Evolutionary conservation across 1,140 invertebrate genomes (phyloP).

Genomic region (Caenorhabditis tropicalis): DNA sequence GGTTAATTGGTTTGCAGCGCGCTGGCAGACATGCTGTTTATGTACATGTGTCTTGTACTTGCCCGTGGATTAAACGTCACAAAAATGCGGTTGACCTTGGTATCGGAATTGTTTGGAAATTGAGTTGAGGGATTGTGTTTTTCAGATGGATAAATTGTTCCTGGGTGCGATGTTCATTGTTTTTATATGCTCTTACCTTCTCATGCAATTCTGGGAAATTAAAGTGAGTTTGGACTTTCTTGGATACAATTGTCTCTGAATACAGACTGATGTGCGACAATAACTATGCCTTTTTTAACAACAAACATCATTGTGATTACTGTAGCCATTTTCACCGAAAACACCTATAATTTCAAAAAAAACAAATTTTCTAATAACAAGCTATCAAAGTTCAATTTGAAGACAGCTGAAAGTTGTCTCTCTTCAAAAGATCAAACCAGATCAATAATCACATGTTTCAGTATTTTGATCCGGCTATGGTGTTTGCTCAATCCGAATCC

Average conservation of each 20-base stretch:
- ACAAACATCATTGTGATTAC: too few species aligned
- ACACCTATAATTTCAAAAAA: too few species aligned
- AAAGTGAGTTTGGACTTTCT: conserved; percentile 16
- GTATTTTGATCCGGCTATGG: conserved; percentile 86
- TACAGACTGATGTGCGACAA: too few species aligned
- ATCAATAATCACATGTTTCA: conserved; percentile 68
- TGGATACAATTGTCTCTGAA: not conserved
- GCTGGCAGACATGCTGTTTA: conserved; percentile 40
- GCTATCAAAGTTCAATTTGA: too few species aligned
- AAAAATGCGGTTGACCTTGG: conserved; percentile 44
- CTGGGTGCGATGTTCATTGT: conserved; percentile 48
- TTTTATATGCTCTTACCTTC: conserved; percentile 30
- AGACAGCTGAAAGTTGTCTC: too few species aligned
- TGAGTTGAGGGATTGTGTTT: conserved; percentile 80
- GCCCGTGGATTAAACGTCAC: conserved; percentile 47
- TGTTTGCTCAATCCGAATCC: conserved; percentile 87
- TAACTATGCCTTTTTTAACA: too few species aligned
- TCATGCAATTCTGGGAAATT: conserved; percentile 45
- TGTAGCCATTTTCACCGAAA: too few species aligned
- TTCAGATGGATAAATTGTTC: conserved; percentile 75
- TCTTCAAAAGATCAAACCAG: not conserved
- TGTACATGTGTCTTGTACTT: conserved; percentile 47
- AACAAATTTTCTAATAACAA: too few species aligned
- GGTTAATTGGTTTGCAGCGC: conserved; percentile 79
- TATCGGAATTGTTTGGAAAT: conserved; percentile 77